Evolutionary conservation across 2,113 vertebrate genomes (phyloP).

Genomic region (Coregonus clupeaformis): DNA sequence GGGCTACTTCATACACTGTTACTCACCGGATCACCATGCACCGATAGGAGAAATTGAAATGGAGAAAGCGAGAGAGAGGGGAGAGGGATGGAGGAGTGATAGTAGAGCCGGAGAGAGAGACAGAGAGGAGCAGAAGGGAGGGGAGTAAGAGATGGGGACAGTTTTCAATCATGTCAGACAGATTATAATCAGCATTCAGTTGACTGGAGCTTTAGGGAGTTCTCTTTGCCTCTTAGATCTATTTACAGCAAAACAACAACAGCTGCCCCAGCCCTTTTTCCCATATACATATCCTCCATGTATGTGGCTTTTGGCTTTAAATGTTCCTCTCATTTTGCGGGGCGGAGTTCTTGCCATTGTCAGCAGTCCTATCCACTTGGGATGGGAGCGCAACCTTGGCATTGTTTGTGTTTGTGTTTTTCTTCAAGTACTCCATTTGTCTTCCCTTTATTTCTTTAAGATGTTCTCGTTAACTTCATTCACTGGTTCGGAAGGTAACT

Average conservation of each 20-base stretch:
- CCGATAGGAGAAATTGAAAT: too few relatives aligned
- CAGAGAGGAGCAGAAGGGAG: not conserved
- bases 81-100: not conserved
- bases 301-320: conserved; percentile 66
- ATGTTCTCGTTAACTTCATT: too few relatives aligned
- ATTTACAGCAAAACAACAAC: conserved; percentile 38
- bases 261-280: conserved; percentile 39
- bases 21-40: conserved; percentile 6
- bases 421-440: too few relatives aligned
- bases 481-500: too few relatives aligned
- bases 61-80: not conserved
- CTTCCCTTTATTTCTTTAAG: too few relatives aligned
- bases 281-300: conserved; percentile 52
- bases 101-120: not conserved
- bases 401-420: too few relatives aligned
- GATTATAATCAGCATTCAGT: not conserved
- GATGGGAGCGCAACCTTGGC: too few relatives aligned
- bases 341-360: conserved; percentile 45
- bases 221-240: conserved; percentile 30
- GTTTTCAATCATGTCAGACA: too few relatives aligned
- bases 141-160: conserved; percentile 9
- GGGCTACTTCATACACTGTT: conserved; percentile 5
- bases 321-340: conserved; percentile 67
- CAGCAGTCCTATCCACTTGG: not conserved
- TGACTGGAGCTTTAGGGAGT: not conserved